A percentile compares a stretch with the other conserved stretches of the same genome.
Conservation (phyloP, 2,797 vertebrate genomes). For the Sebastes ruberrimus region DNA sequence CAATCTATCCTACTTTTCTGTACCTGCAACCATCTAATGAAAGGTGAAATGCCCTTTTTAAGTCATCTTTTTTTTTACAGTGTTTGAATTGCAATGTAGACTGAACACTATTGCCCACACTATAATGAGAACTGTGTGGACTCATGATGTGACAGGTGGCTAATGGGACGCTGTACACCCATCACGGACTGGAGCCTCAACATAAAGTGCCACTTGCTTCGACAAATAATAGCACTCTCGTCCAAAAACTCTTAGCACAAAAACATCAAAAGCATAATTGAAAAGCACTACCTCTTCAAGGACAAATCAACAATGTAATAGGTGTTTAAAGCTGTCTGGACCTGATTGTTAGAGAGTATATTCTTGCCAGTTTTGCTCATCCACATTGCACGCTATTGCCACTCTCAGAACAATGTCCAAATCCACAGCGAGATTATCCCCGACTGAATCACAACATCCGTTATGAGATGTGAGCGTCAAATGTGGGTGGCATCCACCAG, state of each 20-base stretch:
- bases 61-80: not conserved
- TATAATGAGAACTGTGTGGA: slow-evolving; percentile 37
- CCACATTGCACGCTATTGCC: not conserved
- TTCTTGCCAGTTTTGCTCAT: slow-evolving; percentile 19
- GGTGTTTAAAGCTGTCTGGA: slow-evolving; percentile 37
- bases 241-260: slow-evolving; percentile 37
- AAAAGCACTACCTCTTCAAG: slow-evolving; percentile 48
- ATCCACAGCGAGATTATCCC: not conserved
- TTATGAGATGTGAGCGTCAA: not conserved
- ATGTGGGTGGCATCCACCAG: slow-evolving; percentile 8
- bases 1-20: not conserved
- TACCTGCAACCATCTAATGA: not conserved
- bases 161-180: slow-evolving; percentile 54
- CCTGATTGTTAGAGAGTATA: slow-evolving; percentile 17
- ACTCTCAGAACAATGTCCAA: slow-evolving; percentile 10
- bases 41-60: slow-evolving; percentile 13
- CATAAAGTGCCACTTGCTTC: slow-evolving; percentile 43
- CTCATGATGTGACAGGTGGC: slow-evolving; percentile 63
- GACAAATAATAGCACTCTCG: slow-evolving; percentile 44
- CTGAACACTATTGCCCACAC: slow-evolving; percentile 3
- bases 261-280: slow-evolving; percentile 36
- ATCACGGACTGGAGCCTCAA: slow-evolving; percentile 25
- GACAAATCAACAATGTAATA: slow-evolving; percentile 45
- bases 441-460: slow-evolving; percentile 5
- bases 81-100: slow-evolving; percentile 19